A percentile compares a stretch with the other conserved stretches of the same genome.
phyloP scores from a whole-genome alignment of 2,113 vertebrate genomes.

The Glaucidium brasilianum region DNA sequence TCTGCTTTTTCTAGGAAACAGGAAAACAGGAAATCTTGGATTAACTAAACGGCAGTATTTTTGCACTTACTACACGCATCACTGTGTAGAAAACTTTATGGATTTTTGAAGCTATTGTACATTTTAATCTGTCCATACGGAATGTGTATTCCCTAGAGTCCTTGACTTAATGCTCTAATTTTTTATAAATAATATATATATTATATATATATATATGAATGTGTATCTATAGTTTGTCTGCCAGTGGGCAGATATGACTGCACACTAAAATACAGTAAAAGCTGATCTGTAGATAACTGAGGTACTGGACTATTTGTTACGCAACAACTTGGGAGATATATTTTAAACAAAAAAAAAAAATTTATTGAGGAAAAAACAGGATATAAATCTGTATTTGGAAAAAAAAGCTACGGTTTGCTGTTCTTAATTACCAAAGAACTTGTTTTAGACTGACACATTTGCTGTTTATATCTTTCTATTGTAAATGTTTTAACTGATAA shows the following conservation, averaged over 20 bases:
- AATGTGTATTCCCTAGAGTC: slow-evolving; percentile 72
- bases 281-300: slow-evolving; percentile 71
- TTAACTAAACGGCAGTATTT: slow-evolving; percentile 72
- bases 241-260: slow-evolving; percentile 62
- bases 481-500: slow-evolving; percentile 62
- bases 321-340: slow-evolving; percentile 45
- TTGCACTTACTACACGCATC: slow-evolving; percentile 75
- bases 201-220: slow-evolving; percentile 72
- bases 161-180: slow-evolving; percentile 74
- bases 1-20: slow-evolving; percentile 74
- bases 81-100: slow-evolving; percentile 65
- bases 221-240: slow-evolving; percentile 74
- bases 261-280: slow-evolving; percentile 72
- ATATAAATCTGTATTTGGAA: slow-evolving; percentile 69
- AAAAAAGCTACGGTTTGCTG: slow-evolving; percentile 69
- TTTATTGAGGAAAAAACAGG: slow-evolving; percentile 76
- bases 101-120: slow-evolving; percentile 71
- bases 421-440: slow-evolving; percentile 97
- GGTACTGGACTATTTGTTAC: slow-evolving; percentile 78
- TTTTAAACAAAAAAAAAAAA: slow-evolving; percentile 74
- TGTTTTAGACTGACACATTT: slow-evolving; percentile 73
- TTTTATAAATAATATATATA: slow-evolving; percentile 79
- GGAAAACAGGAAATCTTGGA: slow-evolving; percentile 74
- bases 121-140: slow-evolving; percentile 73
- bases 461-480: slow-evolving; percentile 75